Percentiles rank a stretch among this genome's conserved stretches.
Conservation (phyloP, 2,888 invertebrate genomes). For the Drosophila kokeensis region DNA sequence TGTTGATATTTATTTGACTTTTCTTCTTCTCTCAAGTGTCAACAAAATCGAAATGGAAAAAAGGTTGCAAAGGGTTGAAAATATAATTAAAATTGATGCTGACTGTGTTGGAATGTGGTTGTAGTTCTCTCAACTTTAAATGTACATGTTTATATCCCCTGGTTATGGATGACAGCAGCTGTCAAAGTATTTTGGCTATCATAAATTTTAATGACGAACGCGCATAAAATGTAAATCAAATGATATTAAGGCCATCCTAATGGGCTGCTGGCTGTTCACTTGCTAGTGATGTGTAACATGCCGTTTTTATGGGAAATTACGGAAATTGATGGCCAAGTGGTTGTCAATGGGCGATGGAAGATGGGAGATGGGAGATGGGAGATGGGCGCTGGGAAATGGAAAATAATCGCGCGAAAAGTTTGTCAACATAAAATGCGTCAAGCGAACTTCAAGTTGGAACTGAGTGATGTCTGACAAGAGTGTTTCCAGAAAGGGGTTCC, state of each 20-base stretch:
- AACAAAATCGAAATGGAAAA: neutral
- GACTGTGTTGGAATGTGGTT: neutral
- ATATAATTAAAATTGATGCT: neutral
- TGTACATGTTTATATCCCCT: conserved; percentile 2
- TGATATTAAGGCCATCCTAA: conserved; percentile 65
- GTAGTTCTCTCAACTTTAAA: neutral
- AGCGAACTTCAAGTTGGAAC: conserved; percentile 56
- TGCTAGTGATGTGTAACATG: conserved; percentile 58
- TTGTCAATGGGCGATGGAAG: conserved; percentile 8
- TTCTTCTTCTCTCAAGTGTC: neutral
- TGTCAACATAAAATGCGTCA: conserved; percentile 50
- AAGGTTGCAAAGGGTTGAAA: neutral
- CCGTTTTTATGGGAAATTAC: conserved; percentile 77
- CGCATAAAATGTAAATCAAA: conserved; percentile 74
- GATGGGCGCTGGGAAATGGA: conserved; percentile 23
- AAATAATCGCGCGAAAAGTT: conserved; percentile 64
- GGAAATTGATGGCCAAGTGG: conserved; percentile 73
- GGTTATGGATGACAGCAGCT: conserved; percentile 53
- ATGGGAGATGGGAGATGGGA: conserved; percentile 20
- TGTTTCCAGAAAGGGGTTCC: conserved; percentile 1
- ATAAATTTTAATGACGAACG: conserved; percentile 71
- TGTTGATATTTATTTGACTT: neutral
- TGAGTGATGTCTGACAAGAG: conserved; percentile 60
- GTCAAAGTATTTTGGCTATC: conserved; percentile 56
- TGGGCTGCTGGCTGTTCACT: conserved; percentile 32